A percentile compares a stretch with the other conserved stretches of the same genome.
Evolutionary conservation across 1,140 invertebrate genomes (phyloP).

Genomic region (Drosophila pseudoananassae): DNA sequence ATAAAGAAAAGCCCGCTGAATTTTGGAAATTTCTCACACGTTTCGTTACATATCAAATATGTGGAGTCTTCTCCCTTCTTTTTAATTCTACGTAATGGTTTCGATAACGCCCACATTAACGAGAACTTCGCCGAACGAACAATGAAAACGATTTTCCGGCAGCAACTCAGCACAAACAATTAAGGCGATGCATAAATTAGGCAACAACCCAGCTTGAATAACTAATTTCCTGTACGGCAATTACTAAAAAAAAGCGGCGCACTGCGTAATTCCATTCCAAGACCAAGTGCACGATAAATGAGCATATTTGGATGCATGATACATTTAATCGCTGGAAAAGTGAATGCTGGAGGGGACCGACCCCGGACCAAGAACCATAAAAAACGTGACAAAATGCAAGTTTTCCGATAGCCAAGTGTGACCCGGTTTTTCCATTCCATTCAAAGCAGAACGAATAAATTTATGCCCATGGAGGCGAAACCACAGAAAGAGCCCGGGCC

Average conservation of each 20-base stretch:
- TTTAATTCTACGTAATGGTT: conserved; percentile 31
- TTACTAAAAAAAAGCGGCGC: conserved; percentile 60
- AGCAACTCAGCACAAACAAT: conserved; percentile 65
- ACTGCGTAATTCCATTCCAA: conserved; percentile 43
- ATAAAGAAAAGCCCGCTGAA: conserved; percentile 42
- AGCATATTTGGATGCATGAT: conserved; percentile 71
- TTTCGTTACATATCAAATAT: conserved; percentile 63
- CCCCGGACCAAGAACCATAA: conserved; percentile 29
- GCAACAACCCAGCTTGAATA: conserved; percentile 65
- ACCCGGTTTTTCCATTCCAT: conserved; percentile 32
- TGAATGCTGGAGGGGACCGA: conserved; percentile 28
- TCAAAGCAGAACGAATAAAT: conserved; percentile 35
- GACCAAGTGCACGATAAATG: conserved; percentile 68
- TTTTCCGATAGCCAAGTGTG: conserved; percentile 62
- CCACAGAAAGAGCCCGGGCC: conserved; percentile 5
- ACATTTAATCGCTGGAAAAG: conserved; percentile 75
- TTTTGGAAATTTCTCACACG: conserved; percentile 73
- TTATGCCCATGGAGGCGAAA: conserved; percentile 31
- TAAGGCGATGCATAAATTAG: conserved; percentile 73
- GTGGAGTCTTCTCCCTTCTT: conserved; percentile 11
- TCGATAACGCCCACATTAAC: conserved; percentile 75
- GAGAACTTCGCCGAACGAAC: conserved; percentile 54
- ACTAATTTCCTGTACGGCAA: conserved; percentile 77
- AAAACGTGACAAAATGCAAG: conserved; percentile 77
- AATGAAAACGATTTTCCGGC: conserved; percentile 72